phyloP scores from a whole-genome alignment of 30 jellyfish, hydroid and myxozoan species.

The Aurelia coerulea region DNA sequence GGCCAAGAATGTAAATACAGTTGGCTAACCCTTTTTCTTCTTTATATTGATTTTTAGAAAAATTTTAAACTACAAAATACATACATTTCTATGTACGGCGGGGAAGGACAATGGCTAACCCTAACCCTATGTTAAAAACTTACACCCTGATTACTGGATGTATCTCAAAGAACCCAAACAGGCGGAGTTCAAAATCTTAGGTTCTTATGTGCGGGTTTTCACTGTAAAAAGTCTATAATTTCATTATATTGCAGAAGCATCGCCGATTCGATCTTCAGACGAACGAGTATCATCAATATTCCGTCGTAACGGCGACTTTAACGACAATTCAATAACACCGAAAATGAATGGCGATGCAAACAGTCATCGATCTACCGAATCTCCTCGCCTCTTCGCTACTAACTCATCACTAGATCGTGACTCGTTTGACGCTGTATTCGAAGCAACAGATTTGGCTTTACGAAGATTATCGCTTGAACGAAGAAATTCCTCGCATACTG shows the following conservation, averaged over 20 bases:
- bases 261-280: constrained; percentile 24
- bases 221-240: too few relatives aligned
- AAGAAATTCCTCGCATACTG: constrained; percentile 34
- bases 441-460: constrained; percentile 22
- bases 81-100: too few relatives aligned
- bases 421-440: constrained; percentile 53
- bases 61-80: too few relatives aligned
- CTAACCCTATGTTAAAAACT: too few relatives aligned
- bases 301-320: constrained; percentile 46
- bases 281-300: constrained; percentile 57
- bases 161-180: too few relatives aligned
- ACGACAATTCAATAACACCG: constrained; percentile 44
- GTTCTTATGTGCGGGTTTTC: too few relatives aligned
- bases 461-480: constrained; percentile 27
- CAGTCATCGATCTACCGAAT: constrained; percentile 23
- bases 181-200: too few relatives aligned
- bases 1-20: too few relatives aligned
- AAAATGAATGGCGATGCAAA: constrained; percentile 38
- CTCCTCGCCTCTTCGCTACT: constrained; percentile 2
- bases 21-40: too few relatives aligned
- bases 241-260: constrained; percentile 31
- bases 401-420: constrained; percentile 36
- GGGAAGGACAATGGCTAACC: too few relatives aligned
- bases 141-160: too few relatives aligned
- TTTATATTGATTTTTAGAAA: too few relatives aligned